Evolutionary conservation across 2,888 invertebrate species (phyloP).

Genomic region (Cyclophora punctaria): DNA sequence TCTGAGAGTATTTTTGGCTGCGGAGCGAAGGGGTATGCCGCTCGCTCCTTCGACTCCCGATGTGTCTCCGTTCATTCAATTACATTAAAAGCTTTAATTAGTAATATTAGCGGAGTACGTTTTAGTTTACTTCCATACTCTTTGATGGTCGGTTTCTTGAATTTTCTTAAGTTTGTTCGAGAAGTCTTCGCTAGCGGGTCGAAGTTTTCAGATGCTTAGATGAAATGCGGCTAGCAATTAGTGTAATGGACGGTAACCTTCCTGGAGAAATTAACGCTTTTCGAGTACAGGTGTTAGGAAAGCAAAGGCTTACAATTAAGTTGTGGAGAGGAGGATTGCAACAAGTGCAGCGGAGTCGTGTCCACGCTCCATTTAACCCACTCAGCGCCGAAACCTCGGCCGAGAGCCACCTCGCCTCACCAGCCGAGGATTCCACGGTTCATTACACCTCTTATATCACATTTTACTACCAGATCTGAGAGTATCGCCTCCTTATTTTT

Average conservation of each 20-base stretch:
- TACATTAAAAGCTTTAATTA: constrained; percentile 73
- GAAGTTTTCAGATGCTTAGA: constrained; percentile 66
- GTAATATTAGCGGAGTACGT: constrained; percentile 63
- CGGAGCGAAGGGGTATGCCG: constrained; percentile 41
- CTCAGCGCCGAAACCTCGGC: constrained; percentile 47
- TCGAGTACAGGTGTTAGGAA: constrained; percentile 53
- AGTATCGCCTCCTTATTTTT: constrained; percentile 27
- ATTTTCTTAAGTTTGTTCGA: constrained; percentile 62
- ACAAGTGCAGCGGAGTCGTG: constrained; percentile 62
- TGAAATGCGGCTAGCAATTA: constrained; percentile 72
- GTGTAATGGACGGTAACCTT: constrained; percentile 69
- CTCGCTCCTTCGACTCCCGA: constrained; percentile 48
- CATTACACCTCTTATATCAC: constrained; percentile 15
- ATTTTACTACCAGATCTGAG: constrained; percentile 19
- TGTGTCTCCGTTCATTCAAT: constrained; percentile 68
- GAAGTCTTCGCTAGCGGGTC: constrained; percentile 48
- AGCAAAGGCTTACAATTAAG: constrained; percentile 62
- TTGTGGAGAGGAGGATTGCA: constrained; percentile 63
- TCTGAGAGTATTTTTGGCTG: constrained; percentile 66
- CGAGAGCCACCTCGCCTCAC: constrained; percentile 28
- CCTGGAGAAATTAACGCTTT: constrained; percentile 59
- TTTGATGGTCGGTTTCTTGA: constrained; percentile 56
- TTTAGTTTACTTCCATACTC: constrained; percentile 60
- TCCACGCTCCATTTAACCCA: constrained; percentile 66
- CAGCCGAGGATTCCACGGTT: constrained; percentile 23